Conservation (phyloP, 2,797 vertebrate genomes). For the Dendrocincla tyrannina region DNA sequence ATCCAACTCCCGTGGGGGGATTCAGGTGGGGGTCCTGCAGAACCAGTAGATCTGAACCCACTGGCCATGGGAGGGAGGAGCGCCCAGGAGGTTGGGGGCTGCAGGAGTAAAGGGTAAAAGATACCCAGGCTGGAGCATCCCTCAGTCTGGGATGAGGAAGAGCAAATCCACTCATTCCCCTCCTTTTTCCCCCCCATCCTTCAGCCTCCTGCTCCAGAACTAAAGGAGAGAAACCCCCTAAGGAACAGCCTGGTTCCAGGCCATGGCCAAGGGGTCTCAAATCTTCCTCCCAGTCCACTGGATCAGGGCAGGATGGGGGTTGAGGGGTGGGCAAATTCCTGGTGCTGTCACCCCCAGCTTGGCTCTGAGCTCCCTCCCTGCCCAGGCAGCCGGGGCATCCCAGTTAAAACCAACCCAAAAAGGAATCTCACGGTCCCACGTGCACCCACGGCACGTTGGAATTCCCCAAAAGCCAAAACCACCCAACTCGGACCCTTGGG, state of each 20-base stretch:
- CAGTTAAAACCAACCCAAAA: neutral
- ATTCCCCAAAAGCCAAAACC: constrained; percentile 17
- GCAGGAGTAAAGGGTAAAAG: neutral
- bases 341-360: neutral
- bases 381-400: neutral
- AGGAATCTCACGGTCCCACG: neutral
- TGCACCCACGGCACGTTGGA: neutral
- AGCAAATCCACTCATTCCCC: neutral
- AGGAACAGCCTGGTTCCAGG: neutral
- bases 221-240: neutral
- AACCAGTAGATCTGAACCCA: neutral
- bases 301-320: neutral
- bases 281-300: neutral
- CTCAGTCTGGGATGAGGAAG: neutral
- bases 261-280: neutral
- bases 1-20: fast-evolving
- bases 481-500: neutral
- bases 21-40: neutral
- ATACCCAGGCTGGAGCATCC: neutral
- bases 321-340: neutral
- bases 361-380: neutral
- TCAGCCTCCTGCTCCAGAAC: neutral
- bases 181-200: fast-evolving
- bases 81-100: neutral
- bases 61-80: neutral